A percentile compares a stretch with the other conserved stretches of the same genome.
Evolutionary conservation across 2,113 vertebrate species (phyloP).

Genomic region (Macaca mulatta): DNA sequence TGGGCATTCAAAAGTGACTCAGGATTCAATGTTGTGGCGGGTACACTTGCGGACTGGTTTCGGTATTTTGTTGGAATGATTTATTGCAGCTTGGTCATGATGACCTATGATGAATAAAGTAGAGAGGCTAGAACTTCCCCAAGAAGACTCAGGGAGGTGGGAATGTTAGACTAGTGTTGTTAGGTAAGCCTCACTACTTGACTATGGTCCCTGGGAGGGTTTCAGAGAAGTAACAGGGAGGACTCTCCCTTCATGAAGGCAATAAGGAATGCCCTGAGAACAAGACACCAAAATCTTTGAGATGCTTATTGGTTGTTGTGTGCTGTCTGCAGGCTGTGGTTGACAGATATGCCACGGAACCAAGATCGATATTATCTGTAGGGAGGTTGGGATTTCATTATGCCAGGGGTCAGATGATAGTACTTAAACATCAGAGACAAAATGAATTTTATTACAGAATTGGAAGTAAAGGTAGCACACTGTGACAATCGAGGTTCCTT

Average conservation of each 20-base stretch:
- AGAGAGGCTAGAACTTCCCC: neutral
- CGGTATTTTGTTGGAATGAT: neutral
- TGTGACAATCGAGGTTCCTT: neutral
- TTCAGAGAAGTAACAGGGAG: neutral
- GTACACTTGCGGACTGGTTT: neutral
- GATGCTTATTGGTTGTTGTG: neutral
- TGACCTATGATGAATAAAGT: neutral
- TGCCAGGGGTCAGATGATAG: neutral
- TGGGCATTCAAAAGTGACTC: neutral
- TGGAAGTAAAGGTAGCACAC: neutral
- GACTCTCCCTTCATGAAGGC: neutral
- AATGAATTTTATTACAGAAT: neutral
- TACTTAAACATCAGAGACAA: neutral
- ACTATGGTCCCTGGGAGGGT: neutral
- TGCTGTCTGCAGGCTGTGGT: neutral
- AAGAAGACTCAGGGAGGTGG: neutral
- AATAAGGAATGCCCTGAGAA: neutral
- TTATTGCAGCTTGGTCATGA: neutral
- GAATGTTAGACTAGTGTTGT: neutral
- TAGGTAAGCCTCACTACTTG: neutral
- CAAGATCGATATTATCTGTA: neutral
- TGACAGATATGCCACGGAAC: neutral
- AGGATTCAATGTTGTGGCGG: neutral
- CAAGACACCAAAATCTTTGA: neutral
- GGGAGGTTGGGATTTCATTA: neutral